Evolutionary conservation across 2,888 invertebrate species (phyloP).

Genomic region (Phengaris arion): DNA sequence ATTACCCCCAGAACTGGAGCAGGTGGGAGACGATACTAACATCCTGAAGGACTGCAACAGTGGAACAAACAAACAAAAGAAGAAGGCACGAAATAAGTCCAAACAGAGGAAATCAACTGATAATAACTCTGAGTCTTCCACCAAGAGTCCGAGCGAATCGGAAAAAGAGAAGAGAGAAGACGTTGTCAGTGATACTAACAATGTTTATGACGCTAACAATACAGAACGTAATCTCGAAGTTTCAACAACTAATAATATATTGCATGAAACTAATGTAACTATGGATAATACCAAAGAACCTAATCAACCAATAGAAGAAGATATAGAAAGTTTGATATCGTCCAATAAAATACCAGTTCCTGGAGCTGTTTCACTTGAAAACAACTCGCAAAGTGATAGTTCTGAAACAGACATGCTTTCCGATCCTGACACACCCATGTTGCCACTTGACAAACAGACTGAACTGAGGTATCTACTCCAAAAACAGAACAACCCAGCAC

Average conservation of each 20-base stretch:
- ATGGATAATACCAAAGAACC: conserved; percentile 32
- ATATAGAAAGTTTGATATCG: conserved; percentile 74
- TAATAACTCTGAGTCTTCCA: conserved; percentile 62
- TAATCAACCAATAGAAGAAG: conserved; percentile 60
- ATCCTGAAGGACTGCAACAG: conserved; percentile 51
- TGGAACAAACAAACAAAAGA: conserved; percentile 59
- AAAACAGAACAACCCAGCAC: conserved; percentile 74
- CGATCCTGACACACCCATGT: conserved; percentile 56
- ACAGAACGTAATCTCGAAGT: neutral
- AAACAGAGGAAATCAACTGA: conserved; percentile 66
- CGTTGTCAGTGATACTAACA: conserved; percentile 32
- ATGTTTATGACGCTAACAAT: conserved; percentile 12
- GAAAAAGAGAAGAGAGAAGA: conserved; percentile 58
- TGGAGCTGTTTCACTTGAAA: conserved; percentile 53
- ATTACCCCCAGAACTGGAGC: conserved; percentile 78
- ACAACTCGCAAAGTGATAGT: conserved; percentile 53
- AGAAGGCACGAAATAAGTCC: conserved; percentile 65
- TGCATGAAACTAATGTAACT: conserved; percentile 35
- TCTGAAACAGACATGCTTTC: conserved; percentile 56
- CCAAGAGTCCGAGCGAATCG: conserved; percentile 34
- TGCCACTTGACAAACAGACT: conserved; percentile 70
- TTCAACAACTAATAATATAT: neutral
- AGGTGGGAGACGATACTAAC: conserved; percentile 63
- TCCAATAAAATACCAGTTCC: conserved; percentile 73
- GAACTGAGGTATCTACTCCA: conserved; percentile 71